Percentiles rank a stretch among this genome's conserved stretches.
Conservation (phyloP, 2,113 vertebrate species). For the Rhineura floridana region DNA sequence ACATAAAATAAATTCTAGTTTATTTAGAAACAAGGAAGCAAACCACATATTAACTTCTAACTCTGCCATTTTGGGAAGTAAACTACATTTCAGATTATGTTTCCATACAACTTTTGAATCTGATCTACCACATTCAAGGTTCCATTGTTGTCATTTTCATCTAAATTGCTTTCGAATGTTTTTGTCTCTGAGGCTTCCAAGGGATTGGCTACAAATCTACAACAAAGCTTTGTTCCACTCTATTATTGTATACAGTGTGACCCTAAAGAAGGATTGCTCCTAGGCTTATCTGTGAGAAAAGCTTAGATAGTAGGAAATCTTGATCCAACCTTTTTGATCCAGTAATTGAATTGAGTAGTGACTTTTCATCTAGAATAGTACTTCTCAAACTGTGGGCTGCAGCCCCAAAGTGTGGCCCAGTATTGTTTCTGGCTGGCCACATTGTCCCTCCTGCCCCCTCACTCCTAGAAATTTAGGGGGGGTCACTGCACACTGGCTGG, state of each 20-base stretch:
- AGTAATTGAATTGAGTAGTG: neutral
- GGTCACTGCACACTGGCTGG: too few species aligned
- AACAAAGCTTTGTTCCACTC: neutral
- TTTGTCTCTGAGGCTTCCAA: neutral
- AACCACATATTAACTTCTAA: neutral
- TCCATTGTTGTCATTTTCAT: neutral
- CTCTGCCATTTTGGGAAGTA: neutral
- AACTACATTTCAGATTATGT: neutral
- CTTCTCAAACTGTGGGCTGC: too few species aligned
- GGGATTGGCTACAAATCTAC: neutral
- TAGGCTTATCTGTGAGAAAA: neutral
- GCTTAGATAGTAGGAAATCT: neutral
- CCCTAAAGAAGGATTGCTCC: neutral
- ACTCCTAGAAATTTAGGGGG: too few species aligned
- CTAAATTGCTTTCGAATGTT: neutral
- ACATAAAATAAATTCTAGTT: neutral
- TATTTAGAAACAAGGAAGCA: neutral
- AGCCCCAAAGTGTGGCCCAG: too few species aligned
- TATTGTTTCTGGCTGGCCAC: too few species aligned
- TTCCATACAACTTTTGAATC: neutral
- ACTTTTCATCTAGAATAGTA: rapidly evolving
- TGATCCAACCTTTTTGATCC: neutral
- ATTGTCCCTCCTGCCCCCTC: too few species aligned
- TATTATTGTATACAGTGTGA: neutral
- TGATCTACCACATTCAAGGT: neutral